phyloP scores from a whole-genome alignment of 2,113 vertebrate species.

The Eurystomus gularis region DNA sequence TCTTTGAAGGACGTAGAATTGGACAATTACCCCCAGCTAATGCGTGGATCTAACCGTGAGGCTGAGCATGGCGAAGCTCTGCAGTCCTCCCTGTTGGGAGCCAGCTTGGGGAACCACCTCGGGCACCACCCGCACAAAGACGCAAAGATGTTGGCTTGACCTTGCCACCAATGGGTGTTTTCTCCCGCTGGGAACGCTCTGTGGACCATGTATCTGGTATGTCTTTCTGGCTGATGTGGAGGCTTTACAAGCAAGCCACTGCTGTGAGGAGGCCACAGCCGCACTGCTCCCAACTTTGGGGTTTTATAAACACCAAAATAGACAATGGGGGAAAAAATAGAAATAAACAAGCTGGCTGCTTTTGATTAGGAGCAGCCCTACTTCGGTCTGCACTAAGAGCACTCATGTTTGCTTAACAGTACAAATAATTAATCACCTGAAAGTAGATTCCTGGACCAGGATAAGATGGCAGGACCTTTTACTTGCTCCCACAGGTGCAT shows the following conservation, averaged over 20 bases:
- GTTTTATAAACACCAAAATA: constrained; percentile 3
- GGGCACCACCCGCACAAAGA: no score
- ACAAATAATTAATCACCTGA: background rate
- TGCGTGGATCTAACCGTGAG: no score
- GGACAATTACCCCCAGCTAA: background rate
- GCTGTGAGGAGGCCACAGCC: background rate
- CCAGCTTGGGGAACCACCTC: background rate
- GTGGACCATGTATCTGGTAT: background rate
- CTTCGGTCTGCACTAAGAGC: background rate
- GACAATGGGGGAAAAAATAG: background rate
- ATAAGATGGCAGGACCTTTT: background rate
- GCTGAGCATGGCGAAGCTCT: background rate
- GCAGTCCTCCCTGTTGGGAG: background rate
- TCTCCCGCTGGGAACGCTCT: background rate
- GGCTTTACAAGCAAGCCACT: background rate
- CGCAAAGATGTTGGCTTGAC: background rate
- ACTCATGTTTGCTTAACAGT: background rate
- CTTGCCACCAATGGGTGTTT: background rate
- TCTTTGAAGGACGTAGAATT: background rate
- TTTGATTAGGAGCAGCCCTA: background rate
- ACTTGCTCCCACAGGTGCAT: background rate
- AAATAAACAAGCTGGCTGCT: constrained; percentile 10
- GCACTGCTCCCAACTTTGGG: background rate
- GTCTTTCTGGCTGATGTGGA: background rate
- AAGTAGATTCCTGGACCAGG: background rate